phyloP scores from a whole-genome alignment of 1,140 invertebrate genomes.

The Euglossa dilemma region DNA sequence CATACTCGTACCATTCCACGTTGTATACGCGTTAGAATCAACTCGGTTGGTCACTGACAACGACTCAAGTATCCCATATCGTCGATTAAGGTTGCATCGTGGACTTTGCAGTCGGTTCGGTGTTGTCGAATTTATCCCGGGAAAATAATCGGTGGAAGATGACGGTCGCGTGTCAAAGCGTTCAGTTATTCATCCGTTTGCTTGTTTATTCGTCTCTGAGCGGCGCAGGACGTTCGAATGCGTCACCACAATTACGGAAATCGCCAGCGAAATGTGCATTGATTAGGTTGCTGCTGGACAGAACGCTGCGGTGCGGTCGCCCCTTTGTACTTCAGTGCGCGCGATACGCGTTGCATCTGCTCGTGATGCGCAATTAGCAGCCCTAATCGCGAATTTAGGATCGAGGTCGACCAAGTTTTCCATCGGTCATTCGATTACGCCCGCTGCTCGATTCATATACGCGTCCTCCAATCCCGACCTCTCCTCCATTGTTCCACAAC shows the following conservation, averaged over 20 bases:
- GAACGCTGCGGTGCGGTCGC: slow-evolving; percentile 49
- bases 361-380: slow-evolving; percentile 31
- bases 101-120: too few relatives aligned
- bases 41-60: too few relatives aligned
- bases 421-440: neutral
- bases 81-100: too few relatives aligned
- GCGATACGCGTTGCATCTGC: slow-evolving; percentile 26
- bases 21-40: too few relatives aligned
- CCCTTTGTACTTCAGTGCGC: slow-evolving; percentile 38
- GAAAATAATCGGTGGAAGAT: neutral
- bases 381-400: slow-evolving; percentile 31
- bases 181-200: neutral
- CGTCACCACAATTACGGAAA: slow-evolving; percentile 65
- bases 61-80: too few relatives aligned
- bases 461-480: too few relatives aligned
- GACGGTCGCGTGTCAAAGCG: neutral
- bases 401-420: slow-evolving; percentile 40
- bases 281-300: slow-evolving; percentile 49
- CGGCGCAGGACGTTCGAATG: slow-evolving; percentile 43
- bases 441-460: neutral
- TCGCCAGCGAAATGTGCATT: slow-evolving; percentile 62
- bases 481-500: too few relatives aligned
- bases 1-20: too few relatives aligned
- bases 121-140: too few relatives aligned
- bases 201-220: slow-evolving; percentile 15